These are phyloP conservation scores for Chaenocephalus aceratus DNA, from an alignment of 2,113 vertebrate species.

Conservation along the genomic window DNA sequence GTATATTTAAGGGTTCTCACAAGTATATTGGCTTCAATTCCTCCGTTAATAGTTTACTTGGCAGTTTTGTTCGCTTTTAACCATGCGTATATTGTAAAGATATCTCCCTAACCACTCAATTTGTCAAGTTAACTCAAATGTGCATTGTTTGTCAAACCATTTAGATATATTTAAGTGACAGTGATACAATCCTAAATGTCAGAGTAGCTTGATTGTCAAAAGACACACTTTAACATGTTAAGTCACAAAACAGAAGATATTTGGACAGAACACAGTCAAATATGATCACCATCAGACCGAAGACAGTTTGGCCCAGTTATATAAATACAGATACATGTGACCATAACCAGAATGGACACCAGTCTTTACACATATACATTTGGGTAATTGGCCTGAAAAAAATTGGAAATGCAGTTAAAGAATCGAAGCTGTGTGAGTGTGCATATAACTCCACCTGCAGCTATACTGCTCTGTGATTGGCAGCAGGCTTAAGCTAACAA, in stretches of 20 bases:
- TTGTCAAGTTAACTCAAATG: conserved; percentile 3
- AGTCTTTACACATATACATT: not conserved
- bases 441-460: conserved; percentile 9
- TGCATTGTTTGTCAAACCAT: not conserved
- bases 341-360: not conserved
- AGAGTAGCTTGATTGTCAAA: not conserved
- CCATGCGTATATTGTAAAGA: not conserved
- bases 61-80: conserved; percentile 22
- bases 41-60: conserved; percentile 1
- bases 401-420: not conserved
- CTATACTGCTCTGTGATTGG: not conserved
- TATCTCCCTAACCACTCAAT: not conserved
- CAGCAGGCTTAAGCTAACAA: conserved; percentile 17
- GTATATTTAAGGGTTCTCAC: not conserved
- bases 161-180: conserved; percentile 39
- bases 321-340: not conserved
- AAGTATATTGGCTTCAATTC: not conserved
- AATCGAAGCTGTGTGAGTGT: not conserved
- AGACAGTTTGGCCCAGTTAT: not conserved
- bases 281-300: not conserved
- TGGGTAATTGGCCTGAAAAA: conserved; percentile 10
- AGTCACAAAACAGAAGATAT: conserved; percentile 1
- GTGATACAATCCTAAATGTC: conserved; percentile 19
- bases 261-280: conserved; percentile 1
- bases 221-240: not conserved